phyloP scores from a whole-genome alignment of 2,797 vertebrate genomes.

The Enteromius treurensis region DNA sequence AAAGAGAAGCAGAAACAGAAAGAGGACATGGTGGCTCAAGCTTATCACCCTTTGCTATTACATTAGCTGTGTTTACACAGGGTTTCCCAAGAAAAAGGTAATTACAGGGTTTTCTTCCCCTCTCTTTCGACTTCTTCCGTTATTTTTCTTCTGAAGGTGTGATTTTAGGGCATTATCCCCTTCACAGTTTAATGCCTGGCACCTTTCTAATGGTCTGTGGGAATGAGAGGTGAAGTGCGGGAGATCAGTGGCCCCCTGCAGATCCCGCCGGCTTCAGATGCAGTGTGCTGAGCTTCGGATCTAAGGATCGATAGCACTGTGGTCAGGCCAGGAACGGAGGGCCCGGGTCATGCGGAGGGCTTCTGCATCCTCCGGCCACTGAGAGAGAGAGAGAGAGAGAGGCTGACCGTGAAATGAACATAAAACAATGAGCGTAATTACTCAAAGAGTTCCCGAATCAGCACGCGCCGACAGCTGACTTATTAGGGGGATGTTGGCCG shows the following conservation, averaged over 20 bases:
- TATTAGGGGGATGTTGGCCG: constrained; percentile 53
- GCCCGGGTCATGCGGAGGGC: constrained; percentile 56
- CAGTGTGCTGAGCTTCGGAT: constrained; percentile 31
- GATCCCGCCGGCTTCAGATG: constrained; percentile 24
- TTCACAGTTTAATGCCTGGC: constrained; percentile 56
- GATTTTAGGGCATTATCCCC: constrained; percentile 60
- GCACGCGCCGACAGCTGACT: constrained; percentile 52
- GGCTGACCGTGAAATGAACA: constrained; percentile 64
- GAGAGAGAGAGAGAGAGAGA: constrained; percentile 36
- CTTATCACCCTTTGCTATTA: constrained; percentile 67
- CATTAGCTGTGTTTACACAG: constrained; percentile 74
- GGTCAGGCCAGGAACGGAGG: constrained; percentile 53
- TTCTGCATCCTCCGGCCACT: constrained; percentile 42
- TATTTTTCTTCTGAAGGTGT: constrained; percentile 53
- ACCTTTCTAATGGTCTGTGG: constrained; percentile 61
- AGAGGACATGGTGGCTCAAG: constrained; percentile 44
- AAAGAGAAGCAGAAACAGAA: constrained; percentile 36
- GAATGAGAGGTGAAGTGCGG: constrained; percentile 50
- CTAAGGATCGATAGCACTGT: constrained; percentile 54
- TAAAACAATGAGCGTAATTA: constrained; percentile 61
- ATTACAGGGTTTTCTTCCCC: constrained; percentile 65
- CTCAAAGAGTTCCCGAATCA: constrained; percentile 59
- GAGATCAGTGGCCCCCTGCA: constrained; percentile 45
- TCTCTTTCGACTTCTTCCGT: constrained; percentile 23
- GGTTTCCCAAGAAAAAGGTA: constrained; percentile 70